phyloP scores from a whole-genome alignment of 2,113 vertebrate species.

The Laticauda laticaudata region DNA sequence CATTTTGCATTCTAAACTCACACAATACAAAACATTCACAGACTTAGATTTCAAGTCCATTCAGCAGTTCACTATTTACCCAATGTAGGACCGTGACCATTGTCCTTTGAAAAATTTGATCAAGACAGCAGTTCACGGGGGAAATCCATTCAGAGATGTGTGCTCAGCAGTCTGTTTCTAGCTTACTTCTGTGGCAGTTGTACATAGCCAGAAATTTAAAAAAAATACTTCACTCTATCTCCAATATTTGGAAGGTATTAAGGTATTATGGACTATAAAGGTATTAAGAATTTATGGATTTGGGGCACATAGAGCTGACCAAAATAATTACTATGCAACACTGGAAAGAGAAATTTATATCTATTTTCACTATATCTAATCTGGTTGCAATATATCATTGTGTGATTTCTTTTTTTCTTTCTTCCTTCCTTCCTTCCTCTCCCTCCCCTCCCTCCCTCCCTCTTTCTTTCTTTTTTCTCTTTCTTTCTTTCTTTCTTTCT shows the following conservation, averaged over 20 bases:
- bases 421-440: too few species aligned
- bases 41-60: conserved; percentile 54
- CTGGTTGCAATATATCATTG: neutral
- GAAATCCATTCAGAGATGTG: neutral
- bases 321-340: neutral
- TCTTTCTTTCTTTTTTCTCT: too few species aligned
- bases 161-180: neutral
- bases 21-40: conserved; percentile 42
- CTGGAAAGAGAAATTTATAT: neutral
- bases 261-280: neutral
- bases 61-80: conserved; percentile 57
- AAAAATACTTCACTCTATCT: neutral
- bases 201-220: neutral
- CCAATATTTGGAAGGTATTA: neutral
- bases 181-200: neutral
- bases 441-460: too few species aligned
- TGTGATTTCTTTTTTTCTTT: neutral
- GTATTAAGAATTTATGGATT: neutral
- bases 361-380: neutral
- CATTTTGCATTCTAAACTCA: conserved; percentile 41
- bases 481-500: too few species aligned
- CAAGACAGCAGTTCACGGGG: neutral
- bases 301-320: neutral
- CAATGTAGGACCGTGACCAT: conserved; percentile 46
- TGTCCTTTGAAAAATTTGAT: neutral